Conservation (phyloP, 2,888 invertebrate genomes). For the Meandrusa payeni region DNA sequence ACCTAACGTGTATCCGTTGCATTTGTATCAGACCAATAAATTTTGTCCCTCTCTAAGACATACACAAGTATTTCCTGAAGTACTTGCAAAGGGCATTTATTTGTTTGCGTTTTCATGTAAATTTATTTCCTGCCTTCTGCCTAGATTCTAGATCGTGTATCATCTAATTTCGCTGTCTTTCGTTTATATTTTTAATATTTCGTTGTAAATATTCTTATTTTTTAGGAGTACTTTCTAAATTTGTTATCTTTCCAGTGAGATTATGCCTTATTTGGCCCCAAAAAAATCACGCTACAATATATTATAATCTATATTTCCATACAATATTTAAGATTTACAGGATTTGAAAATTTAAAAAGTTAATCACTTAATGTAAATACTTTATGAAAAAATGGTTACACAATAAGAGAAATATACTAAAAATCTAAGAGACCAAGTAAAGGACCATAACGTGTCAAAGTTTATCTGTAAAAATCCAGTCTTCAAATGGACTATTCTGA, state of each 20-base stretch:
- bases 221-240: constrained; percentile 36
- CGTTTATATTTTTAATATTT: constrained; percentile 40
- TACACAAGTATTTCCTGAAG: constrained; percentile 59
- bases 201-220: constrained; percentile 50
- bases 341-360: too few species aligned
- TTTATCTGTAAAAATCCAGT: constrained; percentile 6
- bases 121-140: constrained; percentile 52
- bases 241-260: constrained; percentile 59
- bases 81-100: constrained; percentile 70
- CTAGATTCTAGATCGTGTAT: constrained; percentile 57
- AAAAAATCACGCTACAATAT: too few species aligned
- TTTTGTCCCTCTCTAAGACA: too few species aligned
- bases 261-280: constrained; percentile 26
- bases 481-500: too few species aligned
- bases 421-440: constrained; percentile 15
- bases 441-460: constrained; percentile 19
- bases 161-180: constrained; percentile 50
- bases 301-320: too few species aligned
- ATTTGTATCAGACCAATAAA: constrained; percentile 42
- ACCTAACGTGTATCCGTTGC: constrained; percentile 29
- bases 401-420: constrained; percentile 18
- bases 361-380: constrained; percentile 7
- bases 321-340: too few species aligned
- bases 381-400: constrained; percentile 2
- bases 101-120: constrained; percentile 60